phyloP scores from a whole-genome alignment of 2,113 vertebrate genomes.

The Toxostoma redivivum region DNA sequence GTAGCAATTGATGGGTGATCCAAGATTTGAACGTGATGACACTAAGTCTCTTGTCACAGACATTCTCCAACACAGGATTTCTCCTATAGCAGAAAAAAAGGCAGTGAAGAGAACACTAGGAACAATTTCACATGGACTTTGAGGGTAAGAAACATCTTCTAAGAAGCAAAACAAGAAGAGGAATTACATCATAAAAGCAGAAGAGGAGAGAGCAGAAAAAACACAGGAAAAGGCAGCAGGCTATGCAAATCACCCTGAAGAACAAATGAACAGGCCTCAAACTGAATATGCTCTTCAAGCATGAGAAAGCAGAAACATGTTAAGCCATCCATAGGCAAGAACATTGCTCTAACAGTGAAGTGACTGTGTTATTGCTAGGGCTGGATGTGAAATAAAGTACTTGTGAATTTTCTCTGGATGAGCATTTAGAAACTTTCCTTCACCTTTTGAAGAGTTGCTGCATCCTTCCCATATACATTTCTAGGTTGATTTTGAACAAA shows the following conservation, averaged over 20 bases:
- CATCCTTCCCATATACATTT: background rate
- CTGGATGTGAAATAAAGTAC: background rate
- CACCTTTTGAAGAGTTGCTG: background rate
- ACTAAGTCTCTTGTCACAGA: background rate
- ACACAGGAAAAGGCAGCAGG: background rate
- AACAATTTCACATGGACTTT: background rate
- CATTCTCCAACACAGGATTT: background rate
- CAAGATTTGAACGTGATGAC: background rate
- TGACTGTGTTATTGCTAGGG: background rate
- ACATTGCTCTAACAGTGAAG: background rate
- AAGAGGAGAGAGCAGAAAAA: background rate
- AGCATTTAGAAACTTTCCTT: background rate
- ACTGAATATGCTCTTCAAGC: background rate
- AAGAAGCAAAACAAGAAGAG: background rate
- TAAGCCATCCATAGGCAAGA: background rate
- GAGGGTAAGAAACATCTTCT: background rate
- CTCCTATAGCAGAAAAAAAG: background rate
- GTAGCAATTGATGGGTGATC: background rate
- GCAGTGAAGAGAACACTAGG: background rate
- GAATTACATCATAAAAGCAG: background rate
- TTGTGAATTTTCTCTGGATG: background rate
- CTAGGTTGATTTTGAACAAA: background rate
- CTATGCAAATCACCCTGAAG: background rate
- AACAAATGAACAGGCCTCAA: background rate
- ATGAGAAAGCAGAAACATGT: background rate